Evolutionary conservation across 2,797 vertebrate species (phyloP), one percentile per base, ranked within the genome.

Genomic region (Mormyrus hasselquistii): DNA sequence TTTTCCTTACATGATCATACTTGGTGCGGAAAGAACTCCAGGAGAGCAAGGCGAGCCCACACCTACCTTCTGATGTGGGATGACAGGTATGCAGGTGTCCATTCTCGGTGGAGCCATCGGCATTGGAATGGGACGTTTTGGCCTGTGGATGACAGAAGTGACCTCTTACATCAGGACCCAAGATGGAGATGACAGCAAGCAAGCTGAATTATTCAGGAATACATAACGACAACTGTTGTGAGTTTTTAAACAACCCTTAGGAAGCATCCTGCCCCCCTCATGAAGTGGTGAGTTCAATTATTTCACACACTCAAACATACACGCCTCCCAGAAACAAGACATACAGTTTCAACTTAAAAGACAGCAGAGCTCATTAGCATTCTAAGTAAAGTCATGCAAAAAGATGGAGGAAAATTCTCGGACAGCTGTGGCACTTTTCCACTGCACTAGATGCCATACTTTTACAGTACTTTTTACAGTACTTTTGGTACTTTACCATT

Each of bases 61-160:
- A 62, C 82, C 34, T 97, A 99, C 98, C 98, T 99, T 97, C 94
- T 98, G 98, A 93, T 98, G 98, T 22, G 98, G 97, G 91, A 99
- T 97, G 92, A 97, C 92, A 5, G 97, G 95, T 93, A 97, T 93
- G 2, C 94, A 92, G 16, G 95, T 92, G 59, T 99, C 97, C 50
- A 98, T 95, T 38, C 96, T 96, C 0, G 94, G 93, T 5, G 95
- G 92, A 84, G 90, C 57, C 1, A 96, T 93, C 3, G 95, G 91
- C 93, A 99, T 92, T 2, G 94, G 93, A 86, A 90, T 65, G 2
- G 96, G 97, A 12, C 98, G 97, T 93, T 98, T 99, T 1, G 97
- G 97, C 93, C 98, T 99, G 91, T 0, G 57, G 16, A 29, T 57
- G 29, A 86, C 50, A 86, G 25, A 87, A 62, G 55, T 16, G 7